Percentiles rank a stretch among this genome's conserved stretches.
phyloP scores from a whole-genome alignment of 1,140 invertebrate genomes.

The Cephus cinctus region DNA sequence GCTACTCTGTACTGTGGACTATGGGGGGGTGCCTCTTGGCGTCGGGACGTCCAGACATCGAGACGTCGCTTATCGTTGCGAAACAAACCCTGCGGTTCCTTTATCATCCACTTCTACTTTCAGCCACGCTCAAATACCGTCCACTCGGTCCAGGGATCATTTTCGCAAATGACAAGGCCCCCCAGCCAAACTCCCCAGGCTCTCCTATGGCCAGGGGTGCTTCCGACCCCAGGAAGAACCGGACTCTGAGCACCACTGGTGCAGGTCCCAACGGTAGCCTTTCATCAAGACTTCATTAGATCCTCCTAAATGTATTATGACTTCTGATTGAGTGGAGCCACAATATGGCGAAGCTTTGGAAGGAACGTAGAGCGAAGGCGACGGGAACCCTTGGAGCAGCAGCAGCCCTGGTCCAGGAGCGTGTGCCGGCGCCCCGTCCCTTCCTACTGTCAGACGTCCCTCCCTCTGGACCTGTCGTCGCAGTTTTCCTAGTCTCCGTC shows the following conservation, averaged over 20 bases:
- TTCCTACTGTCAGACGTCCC: too few relatives aligned
- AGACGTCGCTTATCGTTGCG: not conserved
- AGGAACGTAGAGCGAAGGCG: too few relatives aligned
- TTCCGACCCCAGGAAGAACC: too few relatives aligned
- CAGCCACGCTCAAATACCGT: too few relatives aligned
- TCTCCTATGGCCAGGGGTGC: too few relatives aligned
- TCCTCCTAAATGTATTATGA: constrained; percentile 48
- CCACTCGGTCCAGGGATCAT: too few relatives aligned
- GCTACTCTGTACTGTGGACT: not conserved
- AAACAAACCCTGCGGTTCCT: not conserved
- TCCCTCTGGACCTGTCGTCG: too few relatives aligned
- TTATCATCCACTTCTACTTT: not conserved
- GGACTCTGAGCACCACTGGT: too few relatives aligned
- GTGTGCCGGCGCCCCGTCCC: too few relatives aligned
- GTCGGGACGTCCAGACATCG: not conserved
- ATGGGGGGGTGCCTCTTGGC: not conserved
- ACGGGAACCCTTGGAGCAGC: not conserved
- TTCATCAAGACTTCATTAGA: constrained; percentile 48
- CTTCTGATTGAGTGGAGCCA: constrained; percentile 45
- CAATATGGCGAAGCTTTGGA: constrained; percentile 26
- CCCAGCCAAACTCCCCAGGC: too few relatives aligned
- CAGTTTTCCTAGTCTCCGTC: too few relatives aligned
- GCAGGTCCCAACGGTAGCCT: constrained; percentile 31
- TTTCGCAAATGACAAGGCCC: too few relatives aligned
- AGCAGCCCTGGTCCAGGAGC: not conserved